A percentile compares a stretch with the other conserved stretches of the same genome.
These are phyloP conservation scores for Pseudomyrmex gracilis DNA, from an alignment of 1,140 invertebrate species.

Conservation along the genomic window DNA sequence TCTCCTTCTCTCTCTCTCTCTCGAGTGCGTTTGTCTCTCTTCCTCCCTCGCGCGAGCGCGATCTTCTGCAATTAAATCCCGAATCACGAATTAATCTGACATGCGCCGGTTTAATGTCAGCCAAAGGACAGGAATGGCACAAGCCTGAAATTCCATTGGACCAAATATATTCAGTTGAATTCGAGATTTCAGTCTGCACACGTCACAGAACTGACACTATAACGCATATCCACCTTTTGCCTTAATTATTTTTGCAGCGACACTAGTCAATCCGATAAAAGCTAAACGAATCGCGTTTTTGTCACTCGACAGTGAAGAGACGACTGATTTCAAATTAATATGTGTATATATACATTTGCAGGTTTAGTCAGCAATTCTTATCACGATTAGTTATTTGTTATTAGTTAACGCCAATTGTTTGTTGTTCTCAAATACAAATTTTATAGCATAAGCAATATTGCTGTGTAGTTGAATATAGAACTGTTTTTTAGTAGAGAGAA, in stretches of 20 bases:
- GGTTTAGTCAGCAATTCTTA: background rate
- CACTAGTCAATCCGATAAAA: background rate
- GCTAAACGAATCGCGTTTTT: background rate
- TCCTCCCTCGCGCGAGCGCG: too few relatives aligned
- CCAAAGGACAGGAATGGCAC: slow-evolving; percentile 35
- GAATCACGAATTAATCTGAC: slow-evolving; percentile 61
- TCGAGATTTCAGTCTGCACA: slow-evolving; percentile 1
- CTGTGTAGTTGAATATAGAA: background rate
- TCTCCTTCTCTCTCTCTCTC: background rate
- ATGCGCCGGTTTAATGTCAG: slow-evolving; percentile 46
- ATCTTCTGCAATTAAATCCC: slow-evolving; percentile 47
- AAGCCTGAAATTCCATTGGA: slow-evolving; percentile 59
- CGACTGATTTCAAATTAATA: background rate
- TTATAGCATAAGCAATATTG: background rate
- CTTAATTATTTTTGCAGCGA: slow-evolving; percentile 38
- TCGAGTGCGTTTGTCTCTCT: too few relatives aligned
- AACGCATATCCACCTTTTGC: background rate
- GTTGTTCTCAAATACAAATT: background rate
- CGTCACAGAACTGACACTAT: background rate
- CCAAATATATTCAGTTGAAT: slow-evolving; percentile 24
- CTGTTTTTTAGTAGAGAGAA: background rate
- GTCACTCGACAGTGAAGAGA: background rate
- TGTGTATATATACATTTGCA: too few relatives aligned
- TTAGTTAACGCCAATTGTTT: background rate
- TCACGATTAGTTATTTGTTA: background rate